phyloP scores from a whole-genome alignment of 1,140 invertebrate genomes.

The Drosophila auraria region DNA sequence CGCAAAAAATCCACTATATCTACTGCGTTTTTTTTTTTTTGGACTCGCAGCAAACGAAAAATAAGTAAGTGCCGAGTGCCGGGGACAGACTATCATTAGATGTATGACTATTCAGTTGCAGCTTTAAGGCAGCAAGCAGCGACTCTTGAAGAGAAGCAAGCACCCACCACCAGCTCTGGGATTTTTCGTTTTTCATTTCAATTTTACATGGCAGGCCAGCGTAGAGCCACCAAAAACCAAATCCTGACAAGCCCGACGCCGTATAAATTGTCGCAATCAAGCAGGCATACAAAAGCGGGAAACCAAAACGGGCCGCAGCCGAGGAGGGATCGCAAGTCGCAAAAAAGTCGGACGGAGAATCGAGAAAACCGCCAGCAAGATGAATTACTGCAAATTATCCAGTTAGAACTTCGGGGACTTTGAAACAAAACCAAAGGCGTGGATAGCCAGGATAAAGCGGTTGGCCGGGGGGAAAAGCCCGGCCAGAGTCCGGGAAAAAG shows the following conservation, averaged over 20 bases:
- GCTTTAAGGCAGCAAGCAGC: slow-evolving; percentile 37
- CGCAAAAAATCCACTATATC: slow-evolving; percentile 20
- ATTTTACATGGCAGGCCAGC: slow-evolving; percentile 48
- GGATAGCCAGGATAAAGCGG: slow-evolving; percentile 37
- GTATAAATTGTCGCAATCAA: slow-evolving; percentile 80
- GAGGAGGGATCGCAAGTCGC: background rate
- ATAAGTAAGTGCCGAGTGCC: slow-evolving; percentile 75
- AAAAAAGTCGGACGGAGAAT: slow-evolving; percentile 29
- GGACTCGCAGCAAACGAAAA: slow-evolving; percentile 45
- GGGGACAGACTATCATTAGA: slow-evolving; percentile 58
- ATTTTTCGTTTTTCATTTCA: slow-evolving; percentile 49
- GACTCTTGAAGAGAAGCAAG: slow-evolving; percentile 38
- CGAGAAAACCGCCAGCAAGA: slow-evolving; percentile 66
- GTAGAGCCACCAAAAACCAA: slow-evolving; percentile 58
- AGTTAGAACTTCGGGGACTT: slow-evolving; percentile 68
- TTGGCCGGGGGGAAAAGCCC: slow-evolving; percentile 10
- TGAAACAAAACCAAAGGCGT: slow-evolving; percentile 55
- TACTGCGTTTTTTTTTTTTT: slow-evolving; percentile 11
- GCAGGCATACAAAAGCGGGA: slow-evolving; percentile 48
- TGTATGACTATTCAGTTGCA: slow-evolving; percentile 54
- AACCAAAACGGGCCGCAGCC: slow-evolving; percentile 14
- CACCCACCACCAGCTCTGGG: background rate
- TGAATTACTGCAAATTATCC: slow-evolving; percentile 82
- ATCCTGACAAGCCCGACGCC: slow-evolving; percentile 63
- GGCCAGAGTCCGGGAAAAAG: background rate